These are phyloP conservation scores for Pelusios castaneus DNA, from an alignment of 2,113 vertebrate genomes.

Conservation along the genomic window DNA sequence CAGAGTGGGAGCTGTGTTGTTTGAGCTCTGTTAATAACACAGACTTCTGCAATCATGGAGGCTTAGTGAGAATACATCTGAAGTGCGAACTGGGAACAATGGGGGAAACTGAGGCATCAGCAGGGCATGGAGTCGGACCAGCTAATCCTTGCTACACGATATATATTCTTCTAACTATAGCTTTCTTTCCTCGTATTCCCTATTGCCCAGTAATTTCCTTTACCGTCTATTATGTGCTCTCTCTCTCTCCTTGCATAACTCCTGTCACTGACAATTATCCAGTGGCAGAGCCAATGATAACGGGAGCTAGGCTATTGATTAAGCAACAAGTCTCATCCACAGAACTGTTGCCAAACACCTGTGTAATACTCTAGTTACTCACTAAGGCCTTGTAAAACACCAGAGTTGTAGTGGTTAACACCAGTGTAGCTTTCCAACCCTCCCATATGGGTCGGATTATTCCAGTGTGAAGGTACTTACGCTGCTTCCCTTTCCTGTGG, in stretches of 20 bases:
- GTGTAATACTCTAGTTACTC: neutral
- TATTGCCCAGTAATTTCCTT: slow-evolving; percentile 16
- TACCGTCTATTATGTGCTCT: slow-evolving; percentile 24
- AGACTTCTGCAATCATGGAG: neutral
- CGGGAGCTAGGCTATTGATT: slow-evolving; percentile 15
- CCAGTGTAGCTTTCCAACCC: neutral
- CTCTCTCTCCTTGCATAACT: neutral
- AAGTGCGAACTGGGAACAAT: neutral
- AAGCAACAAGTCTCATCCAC: neutral
- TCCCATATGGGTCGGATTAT: too few relatives aligned
- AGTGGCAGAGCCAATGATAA: slow-evolving; percentile 10
- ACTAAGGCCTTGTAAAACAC: neutral
- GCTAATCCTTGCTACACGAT: neutral
- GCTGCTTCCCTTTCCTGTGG: neutral
- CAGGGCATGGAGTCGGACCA: neutral
- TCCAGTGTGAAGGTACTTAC: neutral
- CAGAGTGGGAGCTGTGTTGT: neutral
- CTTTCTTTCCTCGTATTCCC: slow-evolving; percentile 22
- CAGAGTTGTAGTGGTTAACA: neutral
- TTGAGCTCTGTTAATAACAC: neutral
- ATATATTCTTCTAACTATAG: neutral
- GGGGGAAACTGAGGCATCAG: neutral
- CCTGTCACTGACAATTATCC: too few relatives aligned
- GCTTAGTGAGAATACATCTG: neutral
- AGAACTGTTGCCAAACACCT: neutral